Evolutionary conservation across 2,113 vertebrate genomes (phyloP), one percentile per base, ranked within the genome.

Genomic region (Onychorhynchus coronatus): DNA sequence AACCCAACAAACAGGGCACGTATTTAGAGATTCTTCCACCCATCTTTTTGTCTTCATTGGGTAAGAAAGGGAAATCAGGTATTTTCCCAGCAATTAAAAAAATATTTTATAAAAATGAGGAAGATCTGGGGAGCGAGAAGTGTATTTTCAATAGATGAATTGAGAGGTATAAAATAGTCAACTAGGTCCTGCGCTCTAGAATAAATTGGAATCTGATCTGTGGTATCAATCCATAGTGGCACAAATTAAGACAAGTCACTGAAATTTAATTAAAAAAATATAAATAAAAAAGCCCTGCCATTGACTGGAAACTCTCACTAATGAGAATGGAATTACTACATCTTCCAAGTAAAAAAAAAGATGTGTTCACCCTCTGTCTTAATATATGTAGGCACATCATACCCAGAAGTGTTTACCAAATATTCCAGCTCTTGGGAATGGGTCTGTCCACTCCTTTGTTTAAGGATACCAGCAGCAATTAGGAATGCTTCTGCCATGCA

Each of bases 161-260:
- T 35, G 47, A 66, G 39, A 58, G 8, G 31, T 23, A 74, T 41
- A 47, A 87, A 88, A 91, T 35, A 31, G 16, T 17, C 49, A 70
- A 20, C 5, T 7, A 76, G 56, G 49, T 15, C 4, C 49, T 58
- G 12, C 18, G 31, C n/a, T 78, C 39, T 53, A 61, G 61, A 68
- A 68, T 31, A 78, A 93, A 80, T 4, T 46, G 77, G 25, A 66
- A 82, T 5, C 25, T 49, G 16, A 46, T 73, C 28, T n/a, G 14
- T 0, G 1, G 7, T 47, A 66, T 61, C 14, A 30, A 53, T 18
- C 53, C 35, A 27, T 0, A 58, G 23, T 5, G 25, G 31, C 53
- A 85, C 8, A 61, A 74, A 47, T 37, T 25, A 96, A 73, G 23
- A 4, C 4, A 83, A 50, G 6, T 22, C 10, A 58, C 5, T 30